Evolutionary conservation across 2,113 vertebrate genomes (phyloP).

Genomic region (Sminthopsis crassicaudata): DNA sequence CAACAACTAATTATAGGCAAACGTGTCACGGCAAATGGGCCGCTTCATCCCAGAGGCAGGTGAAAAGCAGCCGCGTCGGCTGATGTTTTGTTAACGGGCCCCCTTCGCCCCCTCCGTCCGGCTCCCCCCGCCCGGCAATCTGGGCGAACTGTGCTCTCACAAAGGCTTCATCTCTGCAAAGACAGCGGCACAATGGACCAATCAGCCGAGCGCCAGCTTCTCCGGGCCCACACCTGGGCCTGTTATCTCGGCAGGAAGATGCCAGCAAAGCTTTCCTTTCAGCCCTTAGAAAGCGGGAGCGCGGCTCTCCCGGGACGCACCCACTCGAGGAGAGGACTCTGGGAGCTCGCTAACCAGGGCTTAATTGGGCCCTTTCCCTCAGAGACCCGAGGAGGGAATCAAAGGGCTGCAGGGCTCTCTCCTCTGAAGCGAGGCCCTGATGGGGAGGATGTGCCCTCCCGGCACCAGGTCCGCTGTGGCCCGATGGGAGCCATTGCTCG

Average conservation of each 20-base stretch:
- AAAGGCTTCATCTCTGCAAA: conserved; percentile 68
- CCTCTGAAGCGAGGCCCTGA: background rate
- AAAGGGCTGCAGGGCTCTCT: background rate
- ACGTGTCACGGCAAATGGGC: conserved; percentile 7
- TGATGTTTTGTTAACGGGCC: conserved; percentile 49
- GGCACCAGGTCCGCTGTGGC: background rate
- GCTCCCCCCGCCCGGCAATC: conserved; percentile 37
- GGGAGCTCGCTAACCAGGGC: conserved; percentile 38
- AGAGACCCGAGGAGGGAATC: background rate
- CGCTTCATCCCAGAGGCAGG: conserved; percentile 62
- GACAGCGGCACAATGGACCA: conserved; percentile 76
- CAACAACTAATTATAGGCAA: conserved; percentile 64
- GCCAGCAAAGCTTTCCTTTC: conserved; percentile 70
- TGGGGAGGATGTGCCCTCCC: background rate
- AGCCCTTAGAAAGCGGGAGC: conserved; percentile 73
- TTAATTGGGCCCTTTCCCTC: conserved; percentile 73
- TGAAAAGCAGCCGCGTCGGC: conserved; percentile 70
- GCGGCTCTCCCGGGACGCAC: background rate
- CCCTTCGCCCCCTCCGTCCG: conserved; percentile 54
- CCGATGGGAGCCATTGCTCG: conserved; percentile 66
- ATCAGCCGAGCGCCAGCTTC: conserved; percentile 73
- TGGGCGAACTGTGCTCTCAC: conserved; percentile 59
- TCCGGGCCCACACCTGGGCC: conserved; percentile 77
- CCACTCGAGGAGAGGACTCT: background rate
- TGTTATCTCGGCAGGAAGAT: conserved; percentile 54